Base-by-base conservation (phyloP, 1,140 invertebrate genomes). In the Listronotus oregonensis region DNA sequence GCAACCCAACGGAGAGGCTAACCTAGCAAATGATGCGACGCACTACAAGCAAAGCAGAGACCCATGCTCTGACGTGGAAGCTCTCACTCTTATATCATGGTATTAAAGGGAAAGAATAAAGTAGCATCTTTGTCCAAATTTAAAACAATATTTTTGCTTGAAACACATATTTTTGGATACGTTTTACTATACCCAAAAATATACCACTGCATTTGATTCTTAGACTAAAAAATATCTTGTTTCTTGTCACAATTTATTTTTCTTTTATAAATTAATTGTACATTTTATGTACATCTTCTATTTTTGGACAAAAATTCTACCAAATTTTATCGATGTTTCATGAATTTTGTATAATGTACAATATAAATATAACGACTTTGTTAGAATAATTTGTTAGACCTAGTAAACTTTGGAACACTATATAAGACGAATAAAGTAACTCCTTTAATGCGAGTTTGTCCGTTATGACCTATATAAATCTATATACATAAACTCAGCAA, bases 101-200 rank as follows among this genome's bases (percentile, higher is more conserved):
- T 77, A 77, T 77, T 74, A 76, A 78, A 75, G 74, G 77, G 77
- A 74, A 75, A 75, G 74, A 77, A 63, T 57, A 60, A 56, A 55
- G 58, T 55, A 59, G 51, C 50, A 60, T 52, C 18, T 58, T 56
- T 56, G 34, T 50, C 58, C 50, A 21, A 27, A 51, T 9, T 40
- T 12, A 34, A 31, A 27, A 27, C 21, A 1, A 27, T 27, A 27
- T 27, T 27, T 27, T n/a, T n/a, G n/a, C n/a, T n/a, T n/a, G n/a
- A n/a, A n/a, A n/a, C n/a, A n/a, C n/a, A n/a, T n/a, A n/a, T n/a
- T n/a, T n/a, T n/a, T n/a, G n/a, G n/a, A n/a, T n/a, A n/a, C n/a
- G n/a, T n/a, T n/a, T n/a, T n/a, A n/a, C n/a, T n/a, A n/a, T n/a
- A n/a, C n/a, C n/a, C n/a, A n/a, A n/a, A n/a, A n/a, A n/a, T n/a